phyloP scores from a whole-genome alignment of 2,113 vertebrate species.

The Gorsachius goisagi region DNA sequence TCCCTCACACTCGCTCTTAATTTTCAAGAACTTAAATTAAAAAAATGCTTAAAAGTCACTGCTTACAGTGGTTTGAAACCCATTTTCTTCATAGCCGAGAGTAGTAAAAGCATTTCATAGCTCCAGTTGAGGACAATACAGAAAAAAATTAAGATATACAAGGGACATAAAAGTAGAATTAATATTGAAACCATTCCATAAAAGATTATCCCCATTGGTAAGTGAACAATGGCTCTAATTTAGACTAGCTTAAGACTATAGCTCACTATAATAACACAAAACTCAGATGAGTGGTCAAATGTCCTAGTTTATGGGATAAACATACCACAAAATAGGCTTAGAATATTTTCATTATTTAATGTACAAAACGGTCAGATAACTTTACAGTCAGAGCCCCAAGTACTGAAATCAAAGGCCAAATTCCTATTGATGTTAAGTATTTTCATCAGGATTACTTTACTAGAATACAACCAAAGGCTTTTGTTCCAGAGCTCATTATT shows the following conservation, averaged over 20 bases:
- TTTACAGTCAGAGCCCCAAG: neutral
- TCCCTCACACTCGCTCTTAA: neutral
- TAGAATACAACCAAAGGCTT: conserved; percentile 17
- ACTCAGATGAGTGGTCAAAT: neutral
- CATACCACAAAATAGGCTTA: neutral
- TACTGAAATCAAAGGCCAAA: conserved; percentile 8
- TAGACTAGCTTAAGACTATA: neutral
- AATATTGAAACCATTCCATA: neutral
- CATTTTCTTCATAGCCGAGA: neutral
- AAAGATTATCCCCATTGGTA: neutral
- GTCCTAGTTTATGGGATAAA: neutral
- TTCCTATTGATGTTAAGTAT: neutral
- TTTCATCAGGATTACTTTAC: conserved; percentile 50
- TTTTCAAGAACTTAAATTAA: neutral
- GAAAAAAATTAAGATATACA: neutral
- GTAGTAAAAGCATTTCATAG: neutral
- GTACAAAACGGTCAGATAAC: neutral
- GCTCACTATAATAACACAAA: neutral
- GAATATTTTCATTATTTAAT: conserved; percentile 22
- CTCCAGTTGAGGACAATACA: neutral
- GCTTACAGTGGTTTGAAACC: neutral
- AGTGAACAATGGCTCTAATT: neutral
- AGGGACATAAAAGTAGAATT: neutral
- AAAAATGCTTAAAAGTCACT: neutral
- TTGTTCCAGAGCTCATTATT: conserved; percentile 49